Evolutionary conservation across 2,113 vertebrate species (phyloP), one percentile per base, ranked within the genome.

Genomic region (Grantiella picta): DNA sequence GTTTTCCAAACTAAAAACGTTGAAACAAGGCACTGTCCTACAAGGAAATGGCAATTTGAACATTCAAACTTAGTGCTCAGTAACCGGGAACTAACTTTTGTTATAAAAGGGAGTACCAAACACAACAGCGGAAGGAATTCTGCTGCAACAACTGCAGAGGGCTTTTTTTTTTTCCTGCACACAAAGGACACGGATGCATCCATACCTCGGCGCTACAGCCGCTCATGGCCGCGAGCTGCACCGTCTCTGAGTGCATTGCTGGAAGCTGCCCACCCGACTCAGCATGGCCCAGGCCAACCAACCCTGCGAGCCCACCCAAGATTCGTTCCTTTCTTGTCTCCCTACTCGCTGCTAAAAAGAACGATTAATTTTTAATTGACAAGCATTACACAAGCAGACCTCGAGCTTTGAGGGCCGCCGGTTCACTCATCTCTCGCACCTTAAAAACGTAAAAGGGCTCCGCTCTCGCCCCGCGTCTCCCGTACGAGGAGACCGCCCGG

Each of bases 171-270:
- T 10, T 7, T 5, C 50, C 80, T 64, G 91, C 92, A 96, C 96
- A 98, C 97, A 98, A 98, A 97, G 95, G 94, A 95, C 89, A 95
- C 52, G 50, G 85, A 94, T 85, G 90, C 88, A 91, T 92, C 95
- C 91, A 81, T 80, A 92, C 83, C 89, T 96, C 85, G 29, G 80
- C 66, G 86, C 88, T 82, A 73, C 73, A 93, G 92, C 81, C 69
- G 44, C 57, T 65, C 84, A 78, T 3, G 91, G 94, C 94, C 79
- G 92, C n/a, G 33, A 82, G 91, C 88, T 77, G 65, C 88, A 31
- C 79, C 35, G 6, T 23, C 52, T 89, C 65, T 14, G 87, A 88
- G 82, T 14, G 89, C 71, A 4, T 1, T 63, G 89, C 92, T 90
- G 79, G 82, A 54, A 95, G 71, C 90, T 82, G 49, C 84, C 75